Evolutionary conservation across 2,113 vertebrate genomes (phyloP), one percentile per base, ranked within the genome.

Genomic region (Cyrtonyx montezumae): DNA sequence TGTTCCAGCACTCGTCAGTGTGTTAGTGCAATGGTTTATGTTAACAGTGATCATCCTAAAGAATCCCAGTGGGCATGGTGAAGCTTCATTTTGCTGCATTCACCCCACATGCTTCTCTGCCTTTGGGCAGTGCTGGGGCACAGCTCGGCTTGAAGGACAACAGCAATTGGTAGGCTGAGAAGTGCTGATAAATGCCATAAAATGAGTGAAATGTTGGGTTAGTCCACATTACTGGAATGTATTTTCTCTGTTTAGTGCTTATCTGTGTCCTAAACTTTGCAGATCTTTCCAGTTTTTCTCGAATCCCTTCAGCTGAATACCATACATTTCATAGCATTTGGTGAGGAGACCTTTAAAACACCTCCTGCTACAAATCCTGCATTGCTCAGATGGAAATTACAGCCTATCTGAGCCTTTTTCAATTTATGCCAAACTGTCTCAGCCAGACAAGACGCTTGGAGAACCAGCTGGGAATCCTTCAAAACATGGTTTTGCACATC

Each of bases 71-170:
- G 65, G 4, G 28, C 10, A 46, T 7, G 8, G 17, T 2, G 28
- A 40, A 18, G 18, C 5, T 82, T 73, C 74, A 2, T 73, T 77
- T 63, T 0, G 0, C 30, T 71, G 21, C 2, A 15, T 8, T 79
- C 11, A 3, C 18, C 30, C 28, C 1, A 1, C 32, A 84, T 7
- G 10, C 11, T 66, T 63, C 16, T 12, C 0, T 11, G 13, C 20
- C n/a, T 34, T 26, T 17, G 28, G 42, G n/a, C 58, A 37, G 0
- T 0, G 53, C 26, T 0, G 2, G 22, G 34, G 26, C 58, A 42
- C 0, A 0, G 58, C 30, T 0, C 2, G 13, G 37, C 63, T 91
- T 42, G 8, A 43, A 62, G 58, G 32, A 74, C 28, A 7, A 5
- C 23, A 48, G 9, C 3, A 8, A 34, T 42, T 20, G 11, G 26